phyloP scores from a whole-genome alignment of 2,888 invertebrate genomes.

The Apamea anceps region DNA sequence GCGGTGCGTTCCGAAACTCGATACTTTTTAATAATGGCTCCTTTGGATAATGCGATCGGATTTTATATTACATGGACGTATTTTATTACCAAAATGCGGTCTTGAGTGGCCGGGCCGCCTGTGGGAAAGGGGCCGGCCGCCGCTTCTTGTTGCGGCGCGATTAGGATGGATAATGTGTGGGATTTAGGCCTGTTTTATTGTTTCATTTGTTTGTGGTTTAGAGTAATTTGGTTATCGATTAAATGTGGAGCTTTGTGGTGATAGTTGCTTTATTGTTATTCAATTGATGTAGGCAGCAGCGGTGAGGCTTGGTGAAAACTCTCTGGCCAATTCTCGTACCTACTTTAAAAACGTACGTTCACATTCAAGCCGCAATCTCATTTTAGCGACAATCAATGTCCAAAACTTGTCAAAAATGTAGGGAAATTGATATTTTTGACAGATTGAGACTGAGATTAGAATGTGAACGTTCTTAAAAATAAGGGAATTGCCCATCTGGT shows the following conservation, averaged over 20 bases:
- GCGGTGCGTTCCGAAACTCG: conserved; percentile 87
- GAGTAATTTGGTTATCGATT: conserved; percentile 24
- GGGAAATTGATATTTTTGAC: too few relatives aligned
- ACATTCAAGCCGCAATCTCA: too few relatives aligned
- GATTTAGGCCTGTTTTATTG: conserved; percentile 69
- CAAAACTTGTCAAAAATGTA: too few relatives aligned
- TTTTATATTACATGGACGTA: conserved; percentile 87
- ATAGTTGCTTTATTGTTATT: conserved; percentile 7
- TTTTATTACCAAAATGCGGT: conserved; percentile 88
- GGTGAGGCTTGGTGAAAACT: background rate
- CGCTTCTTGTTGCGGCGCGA: conserved; percentile 80
- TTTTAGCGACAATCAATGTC: too few relatives aligned
- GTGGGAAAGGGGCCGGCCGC: conserved; percentile 79
- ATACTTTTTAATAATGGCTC: conserved; percentile 91
- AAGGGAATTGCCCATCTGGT: too few relatives aligned
- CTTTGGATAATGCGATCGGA: conserved; percentile 89
- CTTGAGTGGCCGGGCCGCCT: conserved; percentile 81
- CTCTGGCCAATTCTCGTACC: too few relatives aligned
- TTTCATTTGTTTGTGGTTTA: conserved; percentile 50
- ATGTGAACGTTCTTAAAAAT: too few relatives aligned
- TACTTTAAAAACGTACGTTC: too few relatives aligned
- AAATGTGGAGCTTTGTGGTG: background rate
- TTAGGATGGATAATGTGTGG: conserved; percentile 77
- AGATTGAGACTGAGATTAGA: too few relatives aligned
- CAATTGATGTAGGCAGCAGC: background rate